phyloP scores from a whole-genome alignment of 2,888 invertebrate species.

The Drosophila robusta region DNA sequence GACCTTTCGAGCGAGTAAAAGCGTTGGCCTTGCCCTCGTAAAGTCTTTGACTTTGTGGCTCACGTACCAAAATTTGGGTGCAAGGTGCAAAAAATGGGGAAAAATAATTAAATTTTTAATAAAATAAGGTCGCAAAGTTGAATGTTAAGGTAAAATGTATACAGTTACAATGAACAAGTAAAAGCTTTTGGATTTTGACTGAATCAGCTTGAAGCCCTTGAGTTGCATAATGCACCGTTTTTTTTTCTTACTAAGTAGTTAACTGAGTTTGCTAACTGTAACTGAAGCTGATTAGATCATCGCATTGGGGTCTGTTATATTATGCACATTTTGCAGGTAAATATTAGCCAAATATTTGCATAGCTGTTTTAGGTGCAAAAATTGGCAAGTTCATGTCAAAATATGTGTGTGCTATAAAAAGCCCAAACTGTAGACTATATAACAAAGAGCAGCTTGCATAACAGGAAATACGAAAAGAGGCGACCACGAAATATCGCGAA shows the following conservation, averaged over 20 bases:
- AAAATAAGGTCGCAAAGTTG: conserved; percentile 9
- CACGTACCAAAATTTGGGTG: conserved; percentile 45
- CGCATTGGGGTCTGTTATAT: background rate
- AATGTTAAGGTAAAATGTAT: conserved; percentile 19
- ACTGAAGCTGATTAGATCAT: conserved; percentile 53
- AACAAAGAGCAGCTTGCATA: conserved; percentile 35
- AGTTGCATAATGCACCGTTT: conserved; percentile 23
- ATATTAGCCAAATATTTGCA: conserved; percentile 45
- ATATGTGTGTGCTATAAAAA: conserved; percentile 29
- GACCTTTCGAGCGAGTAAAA: conserved; percentile 58
- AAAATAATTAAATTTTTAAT: background rate
- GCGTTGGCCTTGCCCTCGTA: conserved; percentile 47
- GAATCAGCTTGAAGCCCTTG: conserved; percentile 15
- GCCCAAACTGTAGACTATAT: conserved; percentile 27
- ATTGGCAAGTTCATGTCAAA: conserved; percentile 61
- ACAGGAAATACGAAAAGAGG: conserved; percentile 52
- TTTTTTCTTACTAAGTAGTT: background rate
- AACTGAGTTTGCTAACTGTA: conserved; percentile 14
- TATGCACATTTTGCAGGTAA: conserved; percentile 6
- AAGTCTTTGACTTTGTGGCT: conserved; percentile 38
- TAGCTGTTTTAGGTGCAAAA: conserved; percentile 63
- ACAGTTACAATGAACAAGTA: conserved; percentile 18
- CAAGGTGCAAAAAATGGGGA: conserved; percentile 43
- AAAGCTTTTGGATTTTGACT: conserved; percentile 10
- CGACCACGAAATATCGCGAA: conserved; percentile 23